A percentile compares a stretch with the other conserved stretches of the same genome.
phyloP scores from a whole-genome alignment of 2,797 vertebrate genomes.

The Lophius americanus region DNA sequence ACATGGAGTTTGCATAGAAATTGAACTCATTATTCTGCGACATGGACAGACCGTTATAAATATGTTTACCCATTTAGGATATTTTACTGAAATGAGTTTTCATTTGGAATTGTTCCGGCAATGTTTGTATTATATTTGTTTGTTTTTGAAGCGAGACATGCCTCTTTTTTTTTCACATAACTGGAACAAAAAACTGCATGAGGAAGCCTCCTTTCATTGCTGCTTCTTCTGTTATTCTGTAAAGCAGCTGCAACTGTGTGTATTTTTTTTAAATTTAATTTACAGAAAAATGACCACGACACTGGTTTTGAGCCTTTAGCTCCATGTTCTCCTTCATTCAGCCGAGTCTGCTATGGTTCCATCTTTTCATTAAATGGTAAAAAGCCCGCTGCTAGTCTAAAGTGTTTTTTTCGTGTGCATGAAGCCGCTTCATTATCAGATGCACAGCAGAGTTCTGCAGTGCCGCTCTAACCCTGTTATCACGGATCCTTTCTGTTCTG shows the following conservation, averaged over 20 bases:
- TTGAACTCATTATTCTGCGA: constrained; percentile 32
- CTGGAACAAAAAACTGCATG: constrained; percentile 36
- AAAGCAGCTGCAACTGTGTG: constrained; percentile 28
- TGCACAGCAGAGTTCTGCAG: constrained; percentile 54
- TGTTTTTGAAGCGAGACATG: constrained; percentile 18
- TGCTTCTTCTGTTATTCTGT: constrained; percentile 33
- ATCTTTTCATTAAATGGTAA: constrained; percentile 64
- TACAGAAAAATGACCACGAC: constrained; percentile 43
- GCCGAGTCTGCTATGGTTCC: constrained; percentile 42
- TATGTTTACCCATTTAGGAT: constrained; percentile 43
- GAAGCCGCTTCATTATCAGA: constrained; percentile 67
- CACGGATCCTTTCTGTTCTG: constrained; percentile 52
- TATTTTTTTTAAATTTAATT: constrained; percentile 48
- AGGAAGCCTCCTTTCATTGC: constrained; percentile 42
- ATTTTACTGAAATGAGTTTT: constrained; percentile 32
- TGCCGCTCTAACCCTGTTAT: constrained; percentile 48
- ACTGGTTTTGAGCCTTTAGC: constrained; percentile 63
- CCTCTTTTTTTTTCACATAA: constrained; percentile 37
- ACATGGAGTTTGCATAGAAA: constrained; percentile 47
- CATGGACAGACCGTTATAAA: constrained; percentile 27
- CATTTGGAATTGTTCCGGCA: constrained; percentile 34
- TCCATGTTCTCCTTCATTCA: constrained; percentile 61
- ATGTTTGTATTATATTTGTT: constrained; percentile 16
- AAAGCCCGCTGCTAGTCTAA: constrained; percentile 65
- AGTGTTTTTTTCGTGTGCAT: constrained; percentile 41